These are phyloP conservation scores for Eupithecia pulchellata DNA, from an alignment of 2,888 invertebrate species.

Conservation along the genomic window DNA sequence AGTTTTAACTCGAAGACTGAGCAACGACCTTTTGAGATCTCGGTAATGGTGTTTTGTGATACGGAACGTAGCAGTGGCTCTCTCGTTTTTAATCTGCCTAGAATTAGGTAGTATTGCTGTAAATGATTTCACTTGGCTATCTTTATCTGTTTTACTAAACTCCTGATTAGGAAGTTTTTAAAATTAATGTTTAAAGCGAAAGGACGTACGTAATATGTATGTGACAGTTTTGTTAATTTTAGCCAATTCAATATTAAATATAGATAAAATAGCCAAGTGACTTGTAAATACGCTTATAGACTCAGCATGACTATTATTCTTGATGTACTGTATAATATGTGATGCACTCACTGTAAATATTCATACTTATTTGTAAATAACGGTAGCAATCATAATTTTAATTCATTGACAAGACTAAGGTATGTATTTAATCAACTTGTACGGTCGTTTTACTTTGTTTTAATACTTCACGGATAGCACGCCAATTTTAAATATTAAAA, in stretches of 20 bases:
- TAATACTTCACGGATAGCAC: background rate
- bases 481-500: background rate
- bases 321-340: constrained; percentile 47
- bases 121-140: constrained; percentile 13
- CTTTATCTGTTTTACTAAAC: background rate
- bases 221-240: background rate
- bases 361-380: constrained; percentile 38
- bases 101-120: constrained; percentile 2
- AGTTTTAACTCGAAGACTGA: constrained; percentile 25
- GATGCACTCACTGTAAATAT: constrained; percentile 44
- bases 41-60: constrained; percentile 32
- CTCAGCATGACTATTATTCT: constrained; percentile 33
- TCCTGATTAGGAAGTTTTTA: background rate
- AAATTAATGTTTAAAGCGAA: background rate
- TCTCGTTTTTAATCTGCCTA: constrained; percentile 15
- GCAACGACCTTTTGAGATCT: constrained; percentile 27
- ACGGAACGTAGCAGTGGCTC: constrained; percentile 14
- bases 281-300: constrained; percentile 21
- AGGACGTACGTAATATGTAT: background rate
- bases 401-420: constrained; percentile 35
- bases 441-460: constrained; percentile 5
- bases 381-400: constrained; percentile 32
- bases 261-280: constrained; percentile 10
- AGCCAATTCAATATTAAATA: background rate
- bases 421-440: constrained; percentile 23